Conservation (phyloP, 2,888 invertebrate species). For the Thereva unica region DNA sequence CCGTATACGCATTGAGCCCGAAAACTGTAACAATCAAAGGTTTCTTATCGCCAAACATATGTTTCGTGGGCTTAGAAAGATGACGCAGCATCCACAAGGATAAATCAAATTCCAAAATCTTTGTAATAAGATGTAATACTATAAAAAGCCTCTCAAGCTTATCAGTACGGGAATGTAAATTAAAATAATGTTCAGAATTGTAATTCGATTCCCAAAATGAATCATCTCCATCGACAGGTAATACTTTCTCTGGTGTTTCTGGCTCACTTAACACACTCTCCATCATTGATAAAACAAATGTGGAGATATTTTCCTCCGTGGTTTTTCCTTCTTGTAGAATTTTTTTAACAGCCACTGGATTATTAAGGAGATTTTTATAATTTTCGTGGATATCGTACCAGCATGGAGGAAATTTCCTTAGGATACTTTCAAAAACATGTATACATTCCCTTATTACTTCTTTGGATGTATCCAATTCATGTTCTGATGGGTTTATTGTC, state of each 20-base stretch:
- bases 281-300: constrained; percentile 47
- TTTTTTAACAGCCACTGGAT: constrained; percentile 44
- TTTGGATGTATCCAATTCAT: constrained; percentile 41
- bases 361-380: constrained; percentile 48
- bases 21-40: constrained; percentile 51
- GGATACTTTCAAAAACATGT: constrained; percentile 48
- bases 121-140: constrained; percentile 60
- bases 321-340: constrained; percentile 42
- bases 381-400: constrained; percentile 52
- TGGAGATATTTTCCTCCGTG: constrained; percentile 45
- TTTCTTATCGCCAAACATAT: constrained; percentile 48
- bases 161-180: constrained; percentile 49
- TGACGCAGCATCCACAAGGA: constrained; percentile 63
- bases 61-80: constrained; percentile 47
- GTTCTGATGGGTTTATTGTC: constrained; percentile 45
- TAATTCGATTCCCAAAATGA: constrained; percentile 48
- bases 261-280: constrained; percentile 35
- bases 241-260: constrained; percentile 1
- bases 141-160: constrained; percentile 62
- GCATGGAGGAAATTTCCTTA: constrained; percentile 54
- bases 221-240: constrained; percentile 38
- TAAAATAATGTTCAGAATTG: constrained; percentile 45
- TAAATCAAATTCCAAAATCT: constrained; percentile 63
- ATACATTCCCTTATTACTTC: constrained; percentile 46
- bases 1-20: constrained; percentile 46